Base-by-base conservation (phyloP, 1,140 invertebrate genomes). In the Steinernema feltiae region DNA sequence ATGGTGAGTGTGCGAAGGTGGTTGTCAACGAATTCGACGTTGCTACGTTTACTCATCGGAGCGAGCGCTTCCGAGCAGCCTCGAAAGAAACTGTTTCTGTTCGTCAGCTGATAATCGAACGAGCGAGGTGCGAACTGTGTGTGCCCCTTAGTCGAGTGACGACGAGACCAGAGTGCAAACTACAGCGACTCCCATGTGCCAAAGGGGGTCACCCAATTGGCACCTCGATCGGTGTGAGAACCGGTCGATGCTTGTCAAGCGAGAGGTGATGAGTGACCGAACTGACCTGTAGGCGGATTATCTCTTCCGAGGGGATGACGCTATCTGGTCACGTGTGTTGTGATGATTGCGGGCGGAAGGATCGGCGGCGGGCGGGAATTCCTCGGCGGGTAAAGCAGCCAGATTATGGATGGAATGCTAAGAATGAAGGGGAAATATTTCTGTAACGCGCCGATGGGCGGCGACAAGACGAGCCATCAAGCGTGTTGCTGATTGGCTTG, bases 391-490 rank as follows among this genome's bases (percentile, higher is more conserved):
- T 63, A 27, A 63, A 63, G 53, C 53, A 63, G 53, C 53, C 53
- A 63, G 53, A 63, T 63, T 63, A 63, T 63, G 53, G 53, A 63
- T 63, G 53, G 53, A 63, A 63, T 63, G 53, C 53, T 63, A 63
- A 63, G 53, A 63, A 63, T 63, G 53, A 63, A 63, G 53, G 53
- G 53, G 53, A 63, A 63, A 63, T 63, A 63, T 63, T 63, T 63
- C 53, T 63, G 53, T 63, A 63, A 63, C 53, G 53, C 53, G 53
- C 53, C 53, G 53, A 63, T 63, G 53, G 53, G 53, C 53, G 53
- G 53, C 24, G 53, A 63, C 53, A 63, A 63, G 53, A 63, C 53
- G 53, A 63, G 53, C 53, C 53, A 63, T 63, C 53, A 63, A 63
- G 53, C 53, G 53, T 63, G 53, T 63, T 63, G 53, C 53, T 63